phyloP scores from a whole-genome alignment of 2,888 invertebrate genomes.

The Stictocephala bisonia region DNA sequence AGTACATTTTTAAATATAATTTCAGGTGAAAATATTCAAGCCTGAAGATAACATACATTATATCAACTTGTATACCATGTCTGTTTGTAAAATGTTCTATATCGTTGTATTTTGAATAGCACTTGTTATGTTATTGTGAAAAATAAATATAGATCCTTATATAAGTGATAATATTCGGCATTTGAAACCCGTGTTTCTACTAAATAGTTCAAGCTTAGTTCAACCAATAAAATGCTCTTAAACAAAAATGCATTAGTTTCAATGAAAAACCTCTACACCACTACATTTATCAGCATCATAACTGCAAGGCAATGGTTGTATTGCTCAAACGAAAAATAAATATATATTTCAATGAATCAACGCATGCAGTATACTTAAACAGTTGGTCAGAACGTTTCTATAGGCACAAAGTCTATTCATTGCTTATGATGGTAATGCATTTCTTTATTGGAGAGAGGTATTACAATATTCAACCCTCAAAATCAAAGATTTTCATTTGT shows the following conservation, averaged over 20 bases:
- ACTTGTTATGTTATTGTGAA: background rate
- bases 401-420: slow-evolving; percentile 36
- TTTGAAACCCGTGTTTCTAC: background rate
- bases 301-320: slow-evolving; percentile 9
- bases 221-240: background rate
- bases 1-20: too few species aligned
- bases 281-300: background rate
- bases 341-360: background rate
- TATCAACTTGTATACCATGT: too few species aligned
- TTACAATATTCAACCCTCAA: too few species aligned
- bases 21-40: too few species aligned
- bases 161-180: slow-evolving; percentile 2
- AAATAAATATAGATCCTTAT: background rate
- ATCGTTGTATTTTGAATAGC: slow-evolving; percentile 40
- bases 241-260: too few species aligned
- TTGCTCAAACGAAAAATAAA: slow-evolving; percentile 29
- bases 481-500: too few species aligned
- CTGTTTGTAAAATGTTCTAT: background rate
- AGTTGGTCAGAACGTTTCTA: slow-evolving; percentile 23
- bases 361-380: slow-evolving; percentile 14
- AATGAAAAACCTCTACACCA: background rate
- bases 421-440: slow-evolving; percentile 26
- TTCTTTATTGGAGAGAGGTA: too few species aligned
- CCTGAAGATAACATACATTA: too few species aligned
- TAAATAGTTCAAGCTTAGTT: background rate